Base-by-base conservation (phyloP, 2,888 invertebrate genomes). In the Nemotelus pantherinus region DNA sequence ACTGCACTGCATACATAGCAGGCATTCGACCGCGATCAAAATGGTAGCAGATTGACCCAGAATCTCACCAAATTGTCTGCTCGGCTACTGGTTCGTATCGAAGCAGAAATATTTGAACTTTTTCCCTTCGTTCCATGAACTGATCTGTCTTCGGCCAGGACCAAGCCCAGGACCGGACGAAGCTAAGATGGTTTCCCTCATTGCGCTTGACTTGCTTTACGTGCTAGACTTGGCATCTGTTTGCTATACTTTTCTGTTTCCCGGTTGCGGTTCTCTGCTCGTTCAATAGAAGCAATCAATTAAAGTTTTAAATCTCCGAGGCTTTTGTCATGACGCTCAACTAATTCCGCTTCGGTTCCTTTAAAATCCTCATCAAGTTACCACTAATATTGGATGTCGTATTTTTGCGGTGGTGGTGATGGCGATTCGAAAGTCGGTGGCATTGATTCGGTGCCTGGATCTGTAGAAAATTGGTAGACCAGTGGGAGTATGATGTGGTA, bases 301-400 rank as follows among this genome's bases (percentile, higher is more conserved):
- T 72, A 72, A 72, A 57, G 45, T 72, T 57, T 72, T 58, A 72
- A 72, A 72, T 58, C 72, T 60, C 45, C 60, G 25, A 45, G 58
- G 58, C 58, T 72, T 72, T 72, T 58, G 44, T 41, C 45, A 44
- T 58, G 43, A 71, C 55, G 60, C 60, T 58, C n/a, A 57, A 72
- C 57, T 72, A 57, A 72, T 58, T 72, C 57, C 45, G 39, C 44
- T 55, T 72, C 58, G 47, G 60, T 58, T 72, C 72, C 43, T 58
- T 55, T 55, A 45, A 45, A 72, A 72, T 58, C 72, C 68, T 10
- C 58, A 72, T 72, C 44, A 58, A 58, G 58, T 45, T 60, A 57
- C 9, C n/a, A 45, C n/a, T 68, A 48, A 47, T 39, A 68, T 68
- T 10, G 39, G 25, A 25, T 25, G 25, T 25, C 25, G 25, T 25